Percentiles rank a stretch among this genome's conserved stretches.
Conservation (phyloP, 2,113 vertebrate genomes). For the Oceanites oceanicus region DNA sequence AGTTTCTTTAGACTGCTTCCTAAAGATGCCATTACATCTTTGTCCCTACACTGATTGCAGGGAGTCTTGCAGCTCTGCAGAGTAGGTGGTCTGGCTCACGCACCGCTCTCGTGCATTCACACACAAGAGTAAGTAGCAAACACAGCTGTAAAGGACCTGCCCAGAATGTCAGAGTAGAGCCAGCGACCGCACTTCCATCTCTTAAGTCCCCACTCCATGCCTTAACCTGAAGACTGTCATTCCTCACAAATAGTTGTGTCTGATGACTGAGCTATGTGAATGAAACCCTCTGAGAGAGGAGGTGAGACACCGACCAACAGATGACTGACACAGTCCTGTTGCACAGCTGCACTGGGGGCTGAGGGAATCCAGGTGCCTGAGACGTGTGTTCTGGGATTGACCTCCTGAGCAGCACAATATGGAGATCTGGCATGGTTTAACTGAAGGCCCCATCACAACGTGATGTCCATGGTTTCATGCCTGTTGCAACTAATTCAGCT, state of each 20-base stretch:
- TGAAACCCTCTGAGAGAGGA: neutral
- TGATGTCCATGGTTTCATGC: accelerated
- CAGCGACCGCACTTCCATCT: accelerated
- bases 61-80: neutral
- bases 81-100: neutral
- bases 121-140: neutral
- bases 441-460: neutral
- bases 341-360: neutral
- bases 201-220: neutral
- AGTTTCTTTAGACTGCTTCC: neutral
- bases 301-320: neutral
- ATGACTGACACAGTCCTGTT: neutral
- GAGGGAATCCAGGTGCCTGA: neutral
- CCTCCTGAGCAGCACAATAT: neutral
- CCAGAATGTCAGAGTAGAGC: neutral
- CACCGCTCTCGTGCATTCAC: neutral
- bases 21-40: neutral
- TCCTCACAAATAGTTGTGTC: neutral
- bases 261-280: neutral
- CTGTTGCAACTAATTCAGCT: neutral
- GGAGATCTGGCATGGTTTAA: neutral
- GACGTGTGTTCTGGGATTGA: neutral
- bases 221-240: neutral
- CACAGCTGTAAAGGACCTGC: neutral
- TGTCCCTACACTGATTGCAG: neutral